Conservation (phyloP, 2,888 invertebrate species). For the Amaurobius ferox region DNA sequence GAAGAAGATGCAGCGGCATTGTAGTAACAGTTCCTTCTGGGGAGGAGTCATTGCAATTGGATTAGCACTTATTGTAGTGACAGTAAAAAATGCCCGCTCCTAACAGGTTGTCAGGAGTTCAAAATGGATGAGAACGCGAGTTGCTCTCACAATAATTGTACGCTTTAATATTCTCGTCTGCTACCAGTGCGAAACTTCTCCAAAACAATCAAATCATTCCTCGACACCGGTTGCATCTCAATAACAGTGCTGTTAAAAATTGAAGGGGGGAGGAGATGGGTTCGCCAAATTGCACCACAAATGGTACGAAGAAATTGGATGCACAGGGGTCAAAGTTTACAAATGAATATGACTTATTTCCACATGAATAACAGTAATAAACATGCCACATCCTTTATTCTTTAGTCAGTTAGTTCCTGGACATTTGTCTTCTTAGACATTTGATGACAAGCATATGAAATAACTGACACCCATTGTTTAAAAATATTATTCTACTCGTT, state of each 20-base stretch:
- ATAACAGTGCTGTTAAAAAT: background rate
- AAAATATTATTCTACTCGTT: too few species aligned
- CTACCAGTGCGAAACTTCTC: background rate
- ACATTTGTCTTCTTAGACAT: too few species aligned
- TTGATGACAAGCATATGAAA: too few species aligned
- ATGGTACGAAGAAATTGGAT: background rate
- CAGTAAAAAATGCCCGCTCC: background rate
- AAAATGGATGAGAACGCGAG: background rate
- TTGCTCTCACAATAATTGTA: background rate
- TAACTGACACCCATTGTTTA: too few species aligned
- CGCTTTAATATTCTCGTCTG: constrained; percentile 6
- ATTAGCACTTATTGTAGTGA: constrained; percentile 38
- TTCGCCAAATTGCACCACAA: background rate
- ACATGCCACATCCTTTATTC: background rate
- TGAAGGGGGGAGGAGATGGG: background rate
- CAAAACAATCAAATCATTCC: constrained; percentile 9
- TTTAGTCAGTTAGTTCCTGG: background rate
- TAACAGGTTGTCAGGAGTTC: constrained; percentile 1
- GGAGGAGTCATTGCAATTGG: constrained; percentile 44
- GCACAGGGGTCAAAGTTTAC: background rate
- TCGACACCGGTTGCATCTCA: background rate
- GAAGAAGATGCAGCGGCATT: background rate
- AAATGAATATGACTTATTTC: background rate
- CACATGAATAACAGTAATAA: background rate
- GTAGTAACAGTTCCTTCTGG: background rate